phyloP scores from a whole-genome alignment of 2,797 vertebrate genomes.

The Alca torda region DNA sequence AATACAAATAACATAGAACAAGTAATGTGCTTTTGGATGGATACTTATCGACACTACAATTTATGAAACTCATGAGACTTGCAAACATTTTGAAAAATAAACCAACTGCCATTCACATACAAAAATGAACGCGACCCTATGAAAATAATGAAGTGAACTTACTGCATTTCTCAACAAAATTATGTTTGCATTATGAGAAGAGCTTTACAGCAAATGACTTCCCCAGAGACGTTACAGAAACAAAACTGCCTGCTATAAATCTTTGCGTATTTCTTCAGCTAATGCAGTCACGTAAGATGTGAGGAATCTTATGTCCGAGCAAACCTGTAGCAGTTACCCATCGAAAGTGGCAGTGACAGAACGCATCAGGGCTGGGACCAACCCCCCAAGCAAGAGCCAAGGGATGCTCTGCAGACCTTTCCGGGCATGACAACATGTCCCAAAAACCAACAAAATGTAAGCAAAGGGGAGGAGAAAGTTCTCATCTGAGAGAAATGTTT shows the following conservation, averaged over 20 bases:
- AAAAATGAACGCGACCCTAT: not conserved
- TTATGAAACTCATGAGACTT: constrained; percentile 40
- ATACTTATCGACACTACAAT: constrained; percentile 4
- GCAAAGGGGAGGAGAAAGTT: not conserved
- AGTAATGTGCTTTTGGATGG: not conserved
- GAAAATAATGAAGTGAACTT: not conserved
- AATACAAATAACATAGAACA: constrained; percentile 44
- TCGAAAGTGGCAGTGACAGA: not conserved
- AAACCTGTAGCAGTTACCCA: not conserved
- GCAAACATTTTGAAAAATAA: constrained; percentile 47
- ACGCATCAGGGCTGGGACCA: not conserved
- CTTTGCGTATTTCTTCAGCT: not conserved
- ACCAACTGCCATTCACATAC: constrained; percentile 18
- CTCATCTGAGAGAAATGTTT: not conserved
- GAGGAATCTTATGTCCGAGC: not conserved
- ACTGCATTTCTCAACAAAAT: not conserved
- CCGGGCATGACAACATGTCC: not conserved
- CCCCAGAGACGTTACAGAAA: not conserved
- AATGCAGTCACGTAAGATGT: not conserved
- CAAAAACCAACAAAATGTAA: not conserved
- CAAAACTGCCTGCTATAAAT: not conserved
- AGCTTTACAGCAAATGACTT: not conserved
- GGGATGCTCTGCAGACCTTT: not conserved
- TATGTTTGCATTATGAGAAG: not conserved
- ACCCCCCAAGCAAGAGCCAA: not conserved